A percentile compares a stretch with the other conserved stretches of the same genome.
phyloP scores from a whole-genome alignment of 2,113 vertebrate genomes.

The Mesembrinibis cayennensis region DNA sequence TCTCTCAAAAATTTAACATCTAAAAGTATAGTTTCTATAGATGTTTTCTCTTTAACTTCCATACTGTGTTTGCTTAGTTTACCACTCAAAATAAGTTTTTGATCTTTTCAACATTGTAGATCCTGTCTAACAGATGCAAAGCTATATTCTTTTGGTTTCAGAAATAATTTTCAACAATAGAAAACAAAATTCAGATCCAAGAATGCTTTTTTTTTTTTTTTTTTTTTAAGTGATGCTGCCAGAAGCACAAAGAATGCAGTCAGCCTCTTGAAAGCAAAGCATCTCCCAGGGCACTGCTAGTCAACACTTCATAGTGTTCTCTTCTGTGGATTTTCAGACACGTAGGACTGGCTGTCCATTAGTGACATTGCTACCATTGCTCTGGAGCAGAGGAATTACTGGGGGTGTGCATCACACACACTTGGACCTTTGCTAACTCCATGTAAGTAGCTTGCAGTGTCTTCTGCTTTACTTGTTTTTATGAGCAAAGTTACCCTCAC shows the following conservation, averaged over 20 bases:
- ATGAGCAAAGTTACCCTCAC: background rate
- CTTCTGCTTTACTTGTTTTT: background rate
- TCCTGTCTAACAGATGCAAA: background rate
- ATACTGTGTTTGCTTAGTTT: background rate
- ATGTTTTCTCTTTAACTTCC: background rate
- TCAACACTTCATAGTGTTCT: background rate
- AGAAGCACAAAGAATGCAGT: background rate
- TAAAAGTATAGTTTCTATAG: background rate
- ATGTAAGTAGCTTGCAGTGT: background rate
- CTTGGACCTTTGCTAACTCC: background rate
- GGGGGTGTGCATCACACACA: background rate
- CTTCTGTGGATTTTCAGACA: background rate
- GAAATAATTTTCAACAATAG: background rate
- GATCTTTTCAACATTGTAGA: background rate
- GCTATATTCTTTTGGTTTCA: background rate
- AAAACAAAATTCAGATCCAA: background rate
- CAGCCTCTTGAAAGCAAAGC: constrained; percentile 12
- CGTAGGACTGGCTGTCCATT: background rate
- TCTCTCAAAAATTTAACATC: background rate
- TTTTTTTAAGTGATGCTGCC: background rate
- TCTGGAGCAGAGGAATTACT: background rate
- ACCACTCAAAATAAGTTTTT: constrained; percentile 6
- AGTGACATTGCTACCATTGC: background rate
- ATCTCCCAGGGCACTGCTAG: constrained; percentile 11
- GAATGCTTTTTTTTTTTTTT: background rate